Conservation (phyloP, 2,113 vertebrate genomes). For the Morone saxatilis region DNA sequence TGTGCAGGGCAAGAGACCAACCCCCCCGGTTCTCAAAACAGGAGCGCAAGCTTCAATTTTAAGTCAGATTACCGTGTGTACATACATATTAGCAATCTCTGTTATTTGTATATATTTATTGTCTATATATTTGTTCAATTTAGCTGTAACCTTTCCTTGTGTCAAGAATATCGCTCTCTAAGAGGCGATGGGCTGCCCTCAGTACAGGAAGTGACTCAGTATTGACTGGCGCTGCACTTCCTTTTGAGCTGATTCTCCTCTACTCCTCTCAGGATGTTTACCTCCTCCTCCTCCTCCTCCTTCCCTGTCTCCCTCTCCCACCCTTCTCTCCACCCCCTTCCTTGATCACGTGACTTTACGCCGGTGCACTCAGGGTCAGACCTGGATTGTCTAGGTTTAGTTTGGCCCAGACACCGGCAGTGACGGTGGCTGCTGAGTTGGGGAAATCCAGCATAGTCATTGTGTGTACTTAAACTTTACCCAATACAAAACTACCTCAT, state of each 20-base stretch:
- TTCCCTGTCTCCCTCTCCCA: slow-evolving; percentile 38
- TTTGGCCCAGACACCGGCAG: slow-evolving; percentile 1
- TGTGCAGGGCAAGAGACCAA: slow-evolving; percentile 23
- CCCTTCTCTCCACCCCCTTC: slow-evolving; percentile 31
- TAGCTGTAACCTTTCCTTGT: slow-evolving; percentile 12
- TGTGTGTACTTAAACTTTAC: background rate
- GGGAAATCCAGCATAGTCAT: background rate
- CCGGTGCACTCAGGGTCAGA: slow-evolving; percentile 19
- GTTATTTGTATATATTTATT: background rate
- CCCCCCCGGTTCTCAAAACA: slow-evolving; percentile 22
- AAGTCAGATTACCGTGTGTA: background rate
- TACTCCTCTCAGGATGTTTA: slow-evolving; percentile 80
- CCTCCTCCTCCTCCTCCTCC: slow-evolving; percentile 68
- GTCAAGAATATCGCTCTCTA: slow-evolving; percentile 58
- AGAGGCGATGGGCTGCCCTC: slow-evolving; percentile 56
- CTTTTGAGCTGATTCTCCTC: slow-evolving; percentile 72
- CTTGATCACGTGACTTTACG: slow-evolving; percentile 39
- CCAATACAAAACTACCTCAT: background rate
- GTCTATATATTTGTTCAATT: background rate
- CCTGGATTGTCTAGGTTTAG: slow-evolving; percentile 27
- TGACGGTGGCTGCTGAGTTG: background rate
- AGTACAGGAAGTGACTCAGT: slow-evolving; percentile 83
- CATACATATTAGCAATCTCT: background rate
- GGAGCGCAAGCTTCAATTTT: background rate
- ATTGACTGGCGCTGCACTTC: slow-evolving; percentile 78